Evolutionary conservation across 2,797 vertebrate species (phyloP).

Genomic region (Lerista edwardsae): DNA sequence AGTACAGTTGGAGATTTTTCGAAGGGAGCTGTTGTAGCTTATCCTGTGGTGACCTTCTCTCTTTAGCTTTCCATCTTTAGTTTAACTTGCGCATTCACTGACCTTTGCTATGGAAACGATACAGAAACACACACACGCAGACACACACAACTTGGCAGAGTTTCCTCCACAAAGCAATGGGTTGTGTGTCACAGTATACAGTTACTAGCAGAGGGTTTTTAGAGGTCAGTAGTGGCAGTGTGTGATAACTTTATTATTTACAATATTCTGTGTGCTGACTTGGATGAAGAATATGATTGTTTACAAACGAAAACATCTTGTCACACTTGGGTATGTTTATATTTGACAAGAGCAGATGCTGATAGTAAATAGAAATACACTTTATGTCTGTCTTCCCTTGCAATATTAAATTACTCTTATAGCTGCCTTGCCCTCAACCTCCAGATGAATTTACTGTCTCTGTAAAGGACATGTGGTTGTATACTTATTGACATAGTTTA

Average conservation of each 20-base stretch:
- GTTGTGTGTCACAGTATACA: conserved; percentile 82
- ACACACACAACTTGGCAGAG: conserved; percentile 76
- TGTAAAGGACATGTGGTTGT: conserved; percentile 69
- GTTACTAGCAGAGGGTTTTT: conserved; percentile 77
- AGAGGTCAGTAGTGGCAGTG: conserved; percentile 67
- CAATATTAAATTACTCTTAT: conserved; percentile 78
- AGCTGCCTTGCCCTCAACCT: conserved; percentile 26
- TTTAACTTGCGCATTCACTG: conserved; percentile 83
- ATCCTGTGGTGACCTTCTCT: conserved; percentile 78
- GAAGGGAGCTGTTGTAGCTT: conserved; percentile 63
- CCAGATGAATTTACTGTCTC: conserved; percentile 76
- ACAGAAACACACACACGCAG: conserved; percentile 90
- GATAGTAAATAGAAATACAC: conserved; percentile 76
- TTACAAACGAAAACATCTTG: neutral
- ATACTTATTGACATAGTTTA: conserved; percentile 71
- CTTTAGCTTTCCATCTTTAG: conserved; percentile 78
- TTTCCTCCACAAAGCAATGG: conserved; percentile 74
- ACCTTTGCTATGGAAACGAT: conserved; percentile 91
- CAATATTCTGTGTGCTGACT: conserved; percentile 24
- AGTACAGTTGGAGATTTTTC: conserved; percentile 48
- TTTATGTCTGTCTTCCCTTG: conserved; percentile 79
- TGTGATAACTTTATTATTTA: conserved; percentile 58
- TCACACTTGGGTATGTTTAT: neutral
- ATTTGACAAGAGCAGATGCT: conserved; percentile 76
- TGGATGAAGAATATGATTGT: conserved; percentile 1